Conservation (phyloP, 2,797 vertebrate species). For the Helicolenus hilgendorfi region DNA sequence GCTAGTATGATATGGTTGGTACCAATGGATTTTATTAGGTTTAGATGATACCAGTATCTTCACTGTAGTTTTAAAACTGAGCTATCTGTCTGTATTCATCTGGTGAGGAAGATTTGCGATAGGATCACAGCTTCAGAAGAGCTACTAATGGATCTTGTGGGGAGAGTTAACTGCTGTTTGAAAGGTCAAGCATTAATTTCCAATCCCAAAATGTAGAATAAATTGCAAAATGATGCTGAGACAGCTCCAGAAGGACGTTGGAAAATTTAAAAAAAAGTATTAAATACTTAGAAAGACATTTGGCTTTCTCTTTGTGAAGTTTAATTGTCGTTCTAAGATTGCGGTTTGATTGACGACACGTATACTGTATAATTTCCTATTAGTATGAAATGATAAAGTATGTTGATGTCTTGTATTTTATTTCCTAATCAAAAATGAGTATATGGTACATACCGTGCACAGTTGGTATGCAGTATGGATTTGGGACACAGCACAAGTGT, state of each 20-base stretch:
- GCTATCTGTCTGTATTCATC: background rate
- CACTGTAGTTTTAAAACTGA: background rate
- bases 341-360: background rate
- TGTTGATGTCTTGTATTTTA: background rate
- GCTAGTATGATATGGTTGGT: no score
- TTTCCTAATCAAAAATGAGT: background rate
- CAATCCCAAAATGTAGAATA: background rate
- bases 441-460: background rate
- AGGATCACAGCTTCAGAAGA: background rate
- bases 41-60: no score
- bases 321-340: background rate
- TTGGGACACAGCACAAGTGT: background rate
- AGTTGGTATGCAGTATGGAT: background rate
- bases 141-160: background rate
- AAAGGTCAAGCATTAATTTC: background rate
- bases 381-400: background rate
- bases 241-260: background rate
- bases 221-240: background rate
- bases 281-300: background rate
- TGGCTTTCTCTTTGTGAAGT: background rate
- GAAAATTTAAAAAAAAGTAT: background rate
- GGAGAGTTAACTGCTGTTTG: background rate
- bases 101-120: background rate
- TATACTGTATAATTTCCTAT: background rate
- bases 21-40: no score